Evolutionary conservation across 2,797 vertebrate genomes (phyloP), one percentile per base, ranked within the genome.

Genomic region (Sebastes glaucus): DNA sequence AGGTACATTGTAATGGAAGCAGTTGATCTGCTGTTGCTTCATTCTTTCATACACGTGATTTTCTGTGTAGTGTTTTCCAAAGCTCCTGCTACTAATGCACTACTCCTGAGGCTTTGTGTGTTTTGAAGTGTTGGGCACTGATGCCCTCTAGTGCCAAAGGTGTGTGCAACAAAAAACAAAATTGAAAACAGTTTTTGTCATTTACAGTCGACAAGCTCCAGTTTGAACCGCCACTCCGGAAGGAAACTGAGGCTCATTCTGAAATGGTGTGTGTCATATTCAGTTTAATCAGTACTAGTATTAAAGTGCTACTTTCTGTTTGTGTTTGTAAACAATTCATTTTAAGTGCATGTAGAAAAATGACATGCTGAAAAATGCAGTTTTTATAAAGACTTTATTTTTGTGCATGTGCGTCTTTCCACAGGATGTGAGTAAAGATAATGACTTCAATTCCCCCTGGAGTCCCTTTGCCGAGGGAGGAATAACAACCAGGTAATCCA

Each of bases 161-260:
- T 46, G 72, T 60, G 73, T 23, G 16, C 23, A 28, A 66, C 30
- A 56, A 62, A 13, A 25, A 52, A 16, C 23, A 23, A 6, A 28
- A 52, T 3, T 61, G 0, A 30, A 46, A 16, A 38, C 11, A 11
- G 5, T 25, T 64, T 86, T 77, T 84, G 0, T 79, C 87, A 93
- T 83, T 92, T 82, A 23, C 90, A 99, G 98, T 99, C 84, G 97
- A 99, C 89, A 98, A 98, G 93, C 90, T 99, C 84, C 96, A 99
- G 78, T 99, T 99, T 91, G 96, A 98, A 87, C 97, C 98, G 18
- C 98, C 98, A 3, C 93, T 99, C 8, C 89, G 95, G 90, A 99
- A 99, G 90, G 97, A 98, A 95, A 99, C 98, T 0, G 98, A 98
- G 94, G 98, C 98, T 86, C 97, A 97, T 70, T 96, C 97, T 88